phyloP scores from a whole-genome alignment of 2,797 vertebrate species.

The Microcaecilia unicolor region DNA sequence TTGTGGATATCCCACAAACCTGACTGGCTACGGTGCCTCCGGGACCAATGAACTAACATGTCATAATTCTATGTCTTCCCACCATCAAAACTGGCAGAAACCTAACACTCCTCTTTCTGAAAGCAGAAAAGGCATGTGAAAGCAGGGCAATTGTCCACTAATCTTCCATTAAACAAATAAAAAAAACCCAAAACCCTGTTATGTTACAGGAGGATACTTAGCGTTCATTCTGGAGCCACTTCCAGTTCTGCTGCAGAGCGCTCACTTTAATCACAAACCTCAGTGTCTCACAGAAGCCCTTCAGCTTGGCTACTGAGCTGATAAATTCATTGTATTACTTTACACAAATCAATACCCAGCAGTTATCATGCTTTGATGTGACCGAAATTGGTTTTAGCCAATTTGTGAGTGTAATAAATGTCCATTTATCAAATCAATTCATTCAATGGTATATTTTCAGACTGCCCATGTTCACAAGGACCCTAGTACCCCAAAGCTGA shows the following conservation, averaged over 20 bases:
- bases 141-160: background rate
- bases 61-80: too few species aligned
- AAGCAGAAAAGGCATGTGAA: too few species aligned
- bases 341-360: constrained; percentile 85
- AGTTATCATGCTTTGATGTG: constrained; percentile 73
- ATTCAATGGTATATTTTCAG: constrained; percentile 36
- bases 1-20: too few species aligned
- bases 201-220: background rate
- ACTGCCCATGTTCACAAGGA: constrained; percentile 20
- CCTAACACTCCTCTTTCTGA: too few species aligned
- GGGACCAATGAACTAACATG: too few species aligned
- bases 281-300: constrained; percentile 43
- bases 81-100: too few species aligned
- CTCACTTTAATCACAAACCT: constrained; percentile 33
- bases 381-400: constrained; percentile 84
- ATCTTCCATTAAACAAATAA: background rate
- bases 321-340: constrained; percentile 93
- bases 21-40: too few species aligned
- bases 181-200: background rate
- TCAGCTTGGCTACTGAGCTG: constrained; percentile 62
- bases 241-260: background rate
- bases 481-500: too few species aligned
- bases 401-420: constrained; percentile 86
- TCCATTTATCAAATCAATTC: constrained; percentile 82
- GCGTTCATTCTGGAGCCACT: too few species aligned